Percentiles rank a stretch among this genome's conserved stretches.
Conservation (phyloP, 2,797 vertebrate species). For the Alectoris magna region DNA sequence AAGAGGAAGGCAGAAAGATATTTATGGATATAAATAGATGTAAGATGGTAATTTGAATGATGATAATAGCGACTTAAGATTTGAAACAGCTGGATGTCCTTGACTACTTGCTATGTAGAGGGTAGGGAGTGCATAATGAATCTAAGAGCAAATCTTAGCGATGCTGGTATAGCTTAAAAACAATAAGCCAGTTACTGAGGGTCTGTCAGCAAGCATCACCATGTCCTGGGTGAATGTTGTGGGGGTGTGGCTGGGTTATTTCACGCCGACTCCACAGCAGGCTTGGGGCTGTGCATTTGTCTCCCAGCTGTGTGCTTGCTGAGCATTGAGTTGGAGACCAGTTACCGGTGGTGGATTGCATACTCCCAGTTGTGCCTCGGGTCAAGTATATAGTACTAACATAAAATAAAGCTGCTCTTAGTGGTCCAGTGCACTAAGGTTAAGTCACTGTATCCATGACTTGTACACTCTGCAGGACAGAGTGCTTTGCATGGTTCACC, state of each 20-base stretch:
- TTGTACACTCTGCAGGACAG: background rate
- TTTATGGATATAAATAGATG: no score
- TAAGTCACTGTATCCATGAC: background rate
- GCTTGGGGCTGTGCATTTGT: background rate
- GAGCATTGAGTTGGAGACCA: fast-evolving
- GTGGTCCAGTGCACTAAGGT: background rate
- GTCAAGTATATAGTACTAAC: background rate
- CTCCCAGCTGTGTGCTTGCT: background rate
- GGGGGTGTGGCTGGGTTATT: background rate
- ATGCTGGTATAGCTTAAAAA: no score
- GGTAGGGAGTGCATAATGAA: no score
- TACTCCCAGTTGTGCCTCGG: background rate
- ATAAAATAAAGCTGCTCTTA: background rate
- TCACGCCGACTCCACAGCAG: background rate
- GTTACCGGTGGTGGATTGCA: background rate
- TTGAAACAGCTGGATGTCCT: no score
- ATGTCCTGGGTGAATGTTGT: no score
- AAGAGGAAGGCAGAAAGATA: no score
- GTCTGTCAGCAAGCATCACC: no score
- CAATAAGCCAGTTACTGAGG: no score
- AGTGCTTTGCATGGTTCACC: background rate
- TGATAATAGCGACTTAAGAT: no score
- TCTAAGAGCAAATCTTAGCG: no score
- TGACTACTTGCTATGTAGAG: no score
- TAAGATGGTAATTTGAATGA: no score